Evolutionary conservation across 1,140 invertebrate genomes (phyloP).

Genomic region (Macrocentrus cingulum): DNA sequence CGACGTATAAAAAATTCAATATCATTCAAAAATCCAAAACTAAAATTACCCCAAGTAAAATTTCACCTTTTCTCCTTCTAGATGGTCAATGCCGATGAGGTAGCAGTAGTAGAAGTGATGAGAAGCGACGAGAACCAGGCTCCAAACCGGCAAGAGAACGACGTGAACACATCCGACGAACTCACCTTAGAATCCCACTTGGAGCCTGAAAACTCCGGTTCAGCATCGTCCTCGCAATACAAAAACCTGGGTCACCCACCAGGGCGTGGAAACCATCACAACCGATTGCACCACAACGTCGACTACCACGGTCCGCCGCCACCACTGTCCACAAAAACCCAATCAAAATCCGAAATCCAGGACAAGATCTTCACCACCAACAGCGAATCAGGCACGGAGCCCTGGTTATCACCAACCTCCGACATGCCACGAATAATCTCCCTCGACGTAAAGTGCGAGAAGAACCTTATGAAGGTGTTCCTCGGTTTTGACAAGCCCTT

Average conservation of each 20-base stretch:
- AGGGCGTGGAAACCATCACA: slow-evolving; percentile 51
- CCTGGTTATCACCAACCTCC: slow-evolving; percentile 76
- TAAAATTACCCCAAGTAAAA: neutral
- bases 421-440: slow-evolving; percentile 92
- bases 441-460: slow-evolving; percentile 91
- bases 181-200: slow-evolving; percentile 66
- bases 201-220: slow-evolving; percentile 63
- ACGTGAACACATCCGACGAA: slow-evolving; percentile 62
- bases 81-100: slow-evolving; percentile 62
- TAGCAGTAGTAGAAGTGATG: slow-evolving; percentile 67
- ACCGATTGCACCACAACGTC: slow-evolving; percentile 58
- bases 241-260: slow-evolving; percentile 50
- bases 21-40: slow-evolving; percentile 4
- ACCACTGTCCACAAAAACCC: slow-evolving; percentile 61
- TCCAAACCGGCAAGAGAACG: slow-evolving; percentile 40
- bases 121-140: slow-evolving; percentile 59
- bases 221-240: slow-evolving; percentile 48
- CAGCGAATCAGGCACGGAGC: slow-evolving; percentile 60
- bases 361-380: slow-evolving; percentile 61
- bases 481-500: slow-evolving; percentile 92
- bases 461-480: slow-evolving; percentile 90
- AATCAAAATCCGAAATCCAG: slow-evolving; percentile 62
- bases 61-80: slow-evolving; percentile 40
- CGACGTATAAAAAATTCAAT: no score
- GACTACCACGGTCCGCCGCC: slow-evolving; percentile 70